Evolutionary conservation across 2,888 invertebrate genomes (phyloP).

Genomic region (Sinodicranocentrus sp.): DNA sequence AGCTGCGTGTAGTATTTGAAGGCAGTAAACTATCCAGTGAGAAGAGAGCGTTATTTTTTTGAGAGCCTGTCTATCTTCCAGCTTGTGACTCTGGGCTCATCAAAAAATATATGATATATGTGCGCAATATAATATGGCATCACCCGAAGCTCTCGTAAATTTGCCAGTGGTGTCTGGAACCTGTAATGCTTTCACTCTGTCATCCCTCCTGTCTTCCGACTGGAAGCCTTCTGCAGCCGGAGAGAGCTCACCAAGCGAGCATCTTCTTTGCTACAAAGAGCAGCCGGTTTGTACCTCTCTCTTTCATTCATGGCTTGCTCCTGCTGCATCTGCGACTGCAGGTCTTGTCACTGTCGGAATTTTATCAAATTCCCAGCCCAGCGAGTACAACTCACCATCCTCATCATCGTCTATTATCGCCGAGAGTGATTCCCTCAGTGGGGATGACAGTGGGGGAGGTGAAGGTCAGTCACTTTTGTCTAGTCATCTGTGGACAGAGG

Average conservation of each 20-base stretch:
- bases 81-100: too few species aligned
- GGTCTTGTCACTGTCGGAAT: conserved; percentile 36
- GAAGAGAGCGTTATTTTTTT: too few species aligned
- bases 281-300: conserved; percentile 27
- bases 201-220: conserved; percentile 44
- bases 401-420: conserved; percentile 6
- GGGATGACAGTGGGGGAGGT: not conserved
- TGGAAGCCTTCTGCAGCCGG: conserved; percentile 20
- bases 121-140: conserved; percentile 10
- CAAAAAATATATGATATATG: too few species aligned
- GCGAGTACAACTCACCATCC: not conserved
- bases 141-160: conserved; percentile 34
- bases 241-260: conserved; percentile 29
- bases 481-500: not conserved
- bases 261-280: conserved; percentile 46
- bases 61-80: too few species aligned
- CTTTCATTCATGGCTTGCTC: conserved; percentile 37
- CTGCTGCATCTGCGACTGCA: conserved; percentile 36
- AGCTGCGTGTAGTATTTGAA: too few species aligned
- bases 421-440: not conserved
- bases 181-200: conserved; percentile 53
- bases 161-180: conserved; percentile 25
- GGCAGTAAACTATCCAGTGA: too few species aligned
- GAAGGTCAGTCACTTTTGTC: not conserved
- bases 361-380: conserved; percentile 17